These are phyloP conservation scores for Araneus ventricosus DNA, from an alignment of 1,140 invertebrate genomes.

Conservation along the genomic window DNA sequence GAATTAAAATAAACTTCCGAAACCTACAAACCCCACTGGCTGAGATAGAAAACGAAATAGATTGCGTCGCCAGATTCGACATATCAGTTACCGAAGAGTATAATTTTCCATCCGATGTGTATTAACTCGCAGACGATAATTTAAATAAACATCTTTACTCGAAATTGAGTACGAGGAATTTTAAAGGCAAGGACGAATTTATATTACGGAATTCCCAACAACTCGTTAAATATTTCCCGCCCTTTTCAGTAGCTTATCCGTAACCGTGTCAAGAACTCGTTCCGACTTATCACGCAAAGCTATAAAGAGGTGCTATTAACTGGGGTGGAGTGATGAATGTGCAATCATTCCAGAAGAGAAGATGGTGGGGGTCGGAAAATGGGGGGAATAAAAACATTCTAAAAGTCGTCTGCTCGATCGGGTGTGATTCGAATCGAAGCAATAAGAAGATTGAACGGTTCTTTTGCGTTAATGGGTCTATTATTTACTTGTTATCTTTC, in stretches of 20 bases:
- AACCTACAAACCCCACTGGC: not conserved
- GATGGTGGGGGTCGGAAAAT: not conserved
- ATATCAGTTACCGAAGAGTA: not conserved
- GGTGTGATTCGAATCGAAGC: not conserved
- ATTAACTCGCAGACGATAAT: not conserved
- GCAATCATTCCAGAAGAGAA: constrained; percentile 11
- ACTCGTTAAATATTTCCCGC: constrained; percentile 26
- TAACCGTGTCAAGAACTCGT: constrained; percentile 13
- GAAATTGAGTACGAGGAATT: constrained; percentile 10
- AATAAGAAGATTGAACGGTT: constrained; percentile 23
- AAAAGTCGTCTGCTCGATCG: constrained; percentile 41
- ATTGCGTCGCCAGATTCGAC: not conserved
- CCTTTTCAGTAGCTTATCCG: constrained; percentile 38
- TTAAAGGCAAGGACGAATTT: not conserved
- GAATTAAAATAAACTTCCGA: not conserved
- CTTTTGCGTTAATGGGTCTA: constrained; percentile 41
- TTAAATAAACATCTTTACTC: constrained; percentile 44
- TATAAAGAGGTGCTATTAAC: constrained; percentile 34
- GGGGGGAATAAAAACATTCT: not conserved
- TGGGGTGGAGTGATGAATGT: constrained; percentile 25
- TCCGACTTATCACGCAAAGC: constrained; percentile 39
- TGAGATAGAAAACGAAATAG: not conserved
- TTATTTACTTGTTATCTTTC: constrained; percentile 44
- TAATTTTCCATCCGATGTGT: not conserved
- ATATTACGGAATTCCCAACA: constrained; percentile 14